A percentile compares a stretch with the other conserved stretches of the same genome.
Conservation (phyloP, 1,140 invertebrate species). For the Lanistes nyassanus region DNA sequence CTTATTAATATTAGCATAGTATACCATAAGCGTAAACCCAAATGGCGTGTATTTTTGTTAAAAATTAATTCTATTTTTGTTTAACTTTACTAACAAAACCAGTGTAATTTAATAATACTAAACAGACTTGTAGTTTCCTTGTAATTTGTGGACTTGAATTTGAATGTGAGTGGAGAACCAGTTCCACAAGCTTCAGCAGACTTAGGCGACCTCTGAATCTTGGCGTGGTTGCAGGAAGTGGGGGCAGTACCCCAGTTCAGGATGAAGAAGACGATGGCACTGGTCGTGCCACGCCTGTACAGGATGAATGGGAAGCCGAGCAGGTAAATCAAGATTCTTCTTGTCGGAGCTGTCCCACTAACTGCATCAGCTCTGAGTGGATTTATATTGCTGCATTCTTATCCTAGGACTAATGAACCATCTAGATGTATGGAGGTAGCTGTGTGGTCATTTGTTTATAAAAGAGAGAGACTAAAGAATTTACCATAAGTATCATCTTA, state of each 20-base stretch:
- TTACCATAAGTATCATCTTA: no score
- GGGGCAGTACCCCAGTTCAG: slow-evolving; percentile 50
- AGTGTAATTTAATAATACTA: not conserved
- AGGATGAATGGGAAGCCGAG: not conserved
- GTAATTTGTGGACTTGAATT: no score
- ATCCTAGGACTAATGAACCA: no score
- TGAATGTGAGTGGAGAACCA: not conserved
- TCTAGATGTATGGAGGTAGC: no score
- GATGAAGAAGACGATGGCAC: slow-evolving; percentile 40
- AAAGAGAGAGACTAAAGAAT: no score
- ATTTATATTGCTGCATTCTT: no score
- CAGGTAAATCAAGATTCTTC: not conserved
- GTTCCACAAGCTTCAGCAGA: not conserved
- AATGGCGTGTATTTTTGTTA: no score
- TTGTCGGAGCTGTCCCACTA: not conserved
- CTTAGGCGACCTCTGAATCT: not conserved
- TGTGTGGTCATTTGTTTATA: no score
- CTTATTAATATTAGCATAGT: no score
- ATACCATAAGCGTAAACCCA: no score
- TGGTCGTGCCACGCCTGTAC: slow-evolving; percentile 14
- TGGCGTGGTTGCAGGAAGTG: slow-evolving; percentile 41
- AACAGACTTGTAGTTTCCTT: not conserved
- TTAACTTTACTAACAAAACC: not conserved
- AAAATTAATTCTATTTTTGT: not conserved
- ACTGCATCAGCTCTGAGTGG: not conserved